phyloP scores from a whole-genome alignment of 2,113 vertebrate genomes.

The Cephalopholis sonnerati region DNA sequence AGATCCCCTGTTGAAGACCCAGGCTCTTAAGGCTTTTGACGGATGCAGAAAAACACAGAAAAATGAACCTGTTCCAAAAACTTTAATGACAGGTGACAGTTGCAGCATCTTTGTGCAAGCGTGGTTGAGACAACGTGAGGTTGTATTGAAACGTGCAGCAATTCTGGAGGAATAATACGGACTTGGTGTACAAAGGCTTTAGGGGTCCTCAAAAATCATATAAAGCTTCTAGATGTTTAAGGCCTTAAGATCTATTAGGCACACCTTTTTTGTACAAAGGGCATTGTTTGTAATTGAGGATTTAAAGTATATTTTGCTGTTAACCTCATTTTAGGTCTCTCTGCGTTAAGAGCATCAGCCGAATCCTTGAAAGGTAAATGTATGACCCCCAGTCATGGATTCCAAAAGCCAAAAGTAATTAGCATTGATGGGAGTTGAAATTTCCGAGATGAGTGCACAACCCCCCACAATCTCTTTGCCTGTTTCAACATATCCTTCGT shows the following conservation, averaged over 20 bases:
- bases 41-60: too few relatives aligned
- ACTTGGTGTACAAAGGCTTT: too few relatives aligned
- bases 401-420: conserved; percentile 71
- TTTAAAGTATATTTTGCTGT: background rate
- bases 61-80: too few relatives aligned
- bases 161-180: too few relatives aligned
- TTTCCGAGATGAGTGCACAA: conserved; percentile 46
- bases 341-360: conserved; percentile 33
- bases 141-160: too few relatives aligned
- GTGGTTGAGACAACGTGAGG: too few relatives aligned
- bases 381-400: conserved; percentile 52
- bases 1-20: too few relatives aligned
- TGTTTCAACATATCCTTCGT: conserved; percentile 42
- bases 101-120: too few relatives aligned
- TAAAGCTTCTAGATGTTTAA: background rate
- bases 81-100: too few relatives aligned
- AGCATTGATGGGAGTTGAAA: conserved; percentile 69
- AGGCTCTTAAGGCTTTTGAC: too few relatives aligned
- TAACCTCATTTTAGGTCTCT: conserved; percentile 36
- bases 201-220: background rate
- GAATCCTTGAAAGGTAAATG: conserved; percentile 43
- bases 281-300: background rate
- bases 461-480: conserved; percentile 22
- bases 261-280: background rate
- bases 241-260: background rate